Evolutionary conservation across 2,113 vertebrate species (phyloP), one percentile per base, ranked within the genome.

Genomic region (Polyodon spathula): DNA sequence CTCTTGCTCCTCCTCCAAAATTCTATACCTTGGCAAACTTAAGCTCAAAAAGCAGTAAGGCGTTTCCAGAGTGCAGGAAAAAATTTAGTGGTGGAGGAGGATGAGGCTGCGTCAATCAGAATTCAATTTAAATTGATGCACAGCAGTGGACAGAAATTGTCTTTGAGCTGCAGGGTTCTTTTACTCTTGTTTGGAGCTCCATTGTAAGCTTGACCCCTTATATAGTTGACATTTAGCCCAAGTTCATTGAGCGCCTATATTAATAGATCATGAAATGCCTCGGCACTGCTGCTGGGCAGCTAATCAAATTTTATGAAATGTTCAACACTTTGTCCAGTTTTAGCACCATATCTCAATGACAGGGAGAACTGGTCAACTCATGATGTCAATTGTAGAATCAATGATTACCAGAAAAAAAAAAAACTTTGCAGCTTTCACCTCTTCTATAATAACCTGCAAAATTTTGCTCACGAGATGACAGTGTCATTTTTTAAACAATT

Each of bases 21-120:
- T 58, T 59, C 46, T 38, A 59, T 37, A 44, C 42, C 41, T 44
- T 14, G 41, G 40, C 11, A 41, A 15, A 17, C 56, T 58, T 40
- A 42, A 46, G 37, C 12, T 59, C 27, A 59, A 27, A 59, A 59
- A 59, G 58, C n/a, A 58, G 56, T 58, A 58, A 38, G 42, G 16
- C 14, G 56, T 56, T 14, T 40, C 55, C 8, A 58, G 56, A n/a
- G 56, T 14, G 5, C 38, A n/a, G 9, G 4, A 4, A 58, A 58
- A 58, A 0, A 6, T 8, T 6, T 41, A 14, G 56, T n/a, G 2
- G 4, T 58, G 41, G 12, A 58, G 37, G 41, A 58, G 39, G 39
- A 58, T 8, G 12, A 58, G 12, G 7, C 56, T 15, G n/a, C 56
- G 41, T 58, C 56, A 12, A 58, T n/a, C 7, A 58, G 14, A 40